Percentiles rank a stretch among this genome's conserved stretches.
Evolutionary conservation across 2,888 invertebrate species (phyloP).

Genomic region (Toxonevra muliebris): DNA sequence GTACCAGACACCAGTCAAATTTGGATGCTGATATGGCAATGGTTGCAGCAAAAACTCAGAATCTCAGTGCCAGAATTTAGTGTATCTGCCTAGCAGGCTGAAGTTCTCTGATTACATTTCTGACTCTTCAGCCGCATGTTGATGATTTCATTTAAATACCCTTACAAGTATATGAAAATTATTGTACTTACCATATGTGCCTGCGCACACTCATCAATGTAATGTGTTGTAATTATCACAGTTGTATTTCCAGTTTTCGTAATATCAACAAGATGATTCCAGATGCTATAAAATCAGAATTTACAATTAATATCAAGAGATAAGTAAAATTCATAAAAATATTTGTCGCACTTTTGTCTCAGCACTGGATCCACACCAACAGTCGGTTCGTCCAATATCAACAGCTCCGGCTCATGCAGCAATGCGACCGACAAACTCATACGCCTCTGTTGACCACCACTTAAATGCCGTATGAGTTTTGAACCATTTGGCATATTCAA

Average conservation of each 20-base stretch:
- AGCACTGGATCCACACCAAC: slow-evolving; percentile 93
- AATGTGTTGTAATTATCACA: slow-evolving; percentile 87
- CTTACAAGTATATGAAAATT: not conserved
- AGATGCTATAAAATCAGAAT: slow-evolving; percentile 70
- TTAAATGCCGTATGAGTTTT: slow-evolving; percentile 79
- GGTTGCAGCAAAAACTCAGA: too few relatives aligned
- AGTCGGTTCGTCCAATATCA: slow-evolving; percentile 93
- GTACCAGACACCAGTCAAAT: too few relatives aligned
- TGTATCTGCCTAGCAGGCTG: too few relatives aligned
- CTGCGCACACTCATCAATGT: slow-evolving; percentile 87
- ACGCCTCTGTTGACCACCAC: slow-evolving; percentile 90
- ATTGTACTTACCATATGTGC: slow-evolving; percentile 75
- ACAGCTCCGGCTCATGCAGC: slow-evolving; percentile 86
- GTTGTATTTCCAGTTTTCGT: slow-evolving; percentile 79
- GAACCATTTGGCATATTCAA: slow-evolving; percentile 68
- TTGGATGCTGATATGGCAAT: too few relatives aligned
- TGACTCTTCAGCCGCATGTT: too few relatives aligned
- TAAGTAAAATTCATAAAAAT: not conserved
- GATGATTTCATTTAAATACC: not conserved
- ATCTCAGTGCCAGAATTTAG: too few relatives aligned
- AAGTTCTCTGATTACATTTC: too few relatives aligned
- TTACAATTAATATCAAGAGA: slow-evolving; percentile 9
- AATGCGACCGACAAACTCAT: slow-evolving; percentile 90
- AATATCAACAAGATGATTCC: slow-evolving; percentile 84
- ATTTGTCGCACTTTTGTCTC: slow-evolving; percentile 72